phyloP scores from a whole-genome alignment of 2,888 invertebrate species.

The Amphipyra tragopoginis region DNA sequence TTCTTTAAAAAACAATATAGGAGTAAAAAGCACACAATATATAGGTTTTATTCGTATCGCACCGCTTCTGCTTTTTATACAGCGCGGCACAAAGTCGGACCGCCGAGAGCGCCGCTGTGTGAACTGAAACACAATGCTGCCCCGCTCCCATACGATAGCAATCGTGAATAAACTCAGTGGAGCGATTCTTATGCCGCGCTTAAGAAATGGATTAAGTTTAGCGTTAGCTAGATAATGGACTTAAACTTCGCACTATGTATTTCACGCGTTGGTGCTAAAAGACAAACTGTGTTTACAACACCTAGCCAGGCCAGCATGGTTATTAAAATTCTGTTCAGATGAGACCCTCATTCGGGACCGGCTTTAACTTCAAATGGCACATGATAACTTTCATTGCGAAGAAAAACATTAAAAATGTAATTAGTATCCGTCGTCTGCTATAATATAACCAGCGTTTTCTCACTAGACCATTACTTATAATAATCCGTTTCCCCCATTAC shows the following conservation, averaged over 20 bases:
- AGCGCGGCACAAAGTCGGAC: slow-evolving; percentile 4
- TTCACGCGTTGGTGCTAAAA: slow-evolving; percentile 31
- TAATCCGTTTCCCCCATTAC: slow-evolving; percentile 44
- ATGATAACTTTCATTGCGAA: too few species aligned
- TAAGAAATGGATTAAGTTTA: slow-evolving; percentile 73
- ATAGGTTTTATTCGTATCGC: not conserved
- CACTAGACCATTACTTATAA: slow-evolving; percentile 38
- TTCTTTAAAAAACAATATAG: too few species aligned
- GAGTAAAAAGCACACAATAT: too few species aligned
- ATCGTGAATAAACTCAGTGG: slow-evolving; percentile 74
- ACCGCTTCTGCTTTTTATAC: slow-evolving; percentile 27
- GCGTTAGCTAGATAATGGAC: slow-evolving; percentile 43
- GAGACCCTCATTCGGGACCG: too few species aligned
- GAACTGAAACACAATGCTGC: slow-evolving; percentile 69
- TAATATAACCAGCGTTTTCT: slow-evolving; percentile 34
- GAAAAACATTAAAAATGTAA: too few species aligned
- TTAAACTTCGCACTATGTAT: slow-evolving; percentile 28
- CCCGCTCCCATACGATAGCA: slow-evolving; percentile 72
- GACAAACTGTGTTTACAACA: not conserved
- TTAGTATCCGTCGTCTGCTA: slow-evolving; percentile 9
- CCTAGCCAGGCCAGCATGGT: not conserved
- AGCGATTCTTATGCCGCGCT: slow-evolving; percentile 70
- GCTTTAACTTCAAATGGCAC: too few species aligned
- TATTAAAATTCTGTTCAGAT: too few species aligned
- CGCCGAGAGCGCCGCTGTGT: slow-evolving; percentile 60